phyloP scores from a whole-genome alignment of 1,140 invertebrate species.

The Drosophila nasuta region DNA sequence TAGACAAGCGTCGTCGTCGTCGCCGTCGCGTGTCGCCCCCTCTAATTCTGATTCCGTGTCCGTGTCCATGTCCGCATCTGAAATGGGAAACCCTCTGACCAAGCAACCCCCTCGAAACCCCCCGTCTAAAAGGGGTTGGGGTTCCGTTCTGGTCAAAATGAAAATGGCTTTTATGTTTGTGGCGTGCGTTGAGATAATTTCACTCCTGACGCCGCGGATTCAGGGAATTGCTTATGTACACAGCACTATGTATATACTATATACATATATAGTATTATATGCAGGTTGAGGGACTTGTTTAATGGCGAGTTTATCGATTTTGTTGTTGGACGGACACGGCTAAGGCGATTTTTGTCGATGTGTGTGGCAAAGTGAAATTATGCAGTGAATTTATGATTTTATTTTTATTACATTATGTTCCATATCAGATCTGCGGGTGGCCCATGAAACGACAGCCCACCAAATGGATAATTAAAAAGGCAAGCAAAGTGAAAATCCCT shows the following conservation, averaged over 20 bases:
- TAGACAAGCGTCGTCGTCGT: slow-evolving; percentile 29
- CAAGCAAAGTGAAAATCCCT: slow-evolving; percentile 1
- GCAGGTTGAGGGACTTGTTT: slow-evolving; percentile 19
- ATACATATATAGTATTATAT: no score
- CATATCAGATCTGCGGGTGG: slow-evolving; percentile 23
- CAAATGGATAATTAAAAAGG: slow-evolving; percentile 9
- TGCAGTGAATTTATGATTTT: slow-evolving; percentile 51
- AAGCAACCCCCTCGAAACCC: slow-evolving; percentile 23
- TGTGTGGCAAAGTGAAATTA: slow-evolving; percentile 15
- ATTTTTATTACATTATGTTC: slow-evolving; percentile 47
- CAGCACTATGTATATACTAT: slow-evolving; percentile 5
- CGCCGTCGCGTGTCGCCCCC: slow-evolving; percentile 26
- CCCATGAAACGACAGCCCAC: slow-evolving; percentile 12
- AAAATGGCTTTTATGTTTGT: slow-evolving; percentile 79
- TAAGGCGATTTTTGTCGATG: not conserved
- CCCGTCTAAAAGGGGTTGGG: slow-evolving; percentile 18
- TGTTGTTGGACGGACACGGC: slow-evolving; percentile 1
- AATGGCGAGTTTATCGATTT: slow-evolving; percentile 54
- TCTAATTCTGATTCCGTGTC: slow-evolving; percentile 14
- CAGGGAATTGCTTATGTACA: slow-evolving; percentile 63
- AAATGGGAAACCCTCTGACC: slow-evolving; percentile 14
- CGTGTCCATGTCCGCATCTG: not conserved
- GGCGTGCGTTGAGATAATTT: slow-evolving; percentile 78
- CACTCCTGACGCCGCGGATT: slow-evolving; percentile 51
- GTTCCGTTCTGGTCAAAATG: slow-evolving; percentile 56